These are phyloP conservation scores for Drosophila emarginata DNA, from an alignment of 2,888 invertebrate genomes.

Conservation along the genomic window DNA sequence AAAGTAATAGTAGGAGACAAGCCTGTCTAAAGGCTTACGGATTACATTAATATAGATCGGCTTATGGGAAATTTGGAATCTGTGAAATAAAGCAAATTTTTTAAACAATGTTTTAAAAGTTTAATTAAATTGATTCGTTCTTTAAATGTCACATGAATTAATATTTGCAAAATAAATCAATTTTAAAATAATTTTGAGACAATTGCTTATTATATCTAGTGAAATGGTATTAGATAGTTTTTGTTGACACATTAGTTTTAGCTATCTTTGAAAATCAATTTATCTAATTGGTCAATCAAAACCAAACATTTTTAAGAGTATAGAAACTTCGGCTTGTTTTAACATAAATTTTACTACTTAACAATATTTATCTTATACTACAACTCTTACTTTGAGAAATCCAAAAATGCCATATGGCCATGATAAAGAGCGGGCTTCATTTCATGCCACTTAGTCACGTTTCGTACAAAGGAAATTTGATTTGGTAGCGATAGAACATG, in stretches of 20 bases:
- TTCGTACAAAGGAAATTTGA: conserved; percentile 94
- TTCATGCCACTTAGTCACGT: conserved; percentile 93
- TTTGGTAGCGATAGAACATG: conserved; percentile 97
- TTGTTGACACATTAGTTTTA: too few relatives aligned
- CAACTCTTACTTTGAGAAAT: conserved; percentile 91
- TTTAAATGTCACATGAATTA: background rate
- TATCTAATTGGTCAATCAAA: too few relatives aligned
- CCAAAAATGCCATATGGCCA: conserved; percentile 97
- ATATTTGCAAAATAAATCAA: too few relatives aligned
- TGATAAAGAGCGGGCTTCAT: conserved; percentile 98
- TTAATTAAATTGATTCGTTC: background rate
- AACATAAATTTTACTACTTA: background rate
- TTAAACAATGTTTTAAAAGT: background rate
- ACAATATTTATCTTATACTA: background rate
- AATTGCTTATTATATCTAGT: too few relatives aligned
- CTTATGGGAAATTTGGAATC: conserved; percentile 90
- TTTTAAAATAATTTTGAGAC: too few relatives aligned
- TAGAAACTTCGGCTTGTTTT: background rate
- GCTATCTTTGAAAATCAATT: too few relatives aligned
- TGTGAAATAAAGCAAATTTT: conserved; percentile 78
- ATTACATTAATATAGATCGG: conserved; percentile 98
- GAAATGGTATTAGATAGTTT: too few relatives aligned
- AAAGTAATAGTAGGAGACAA: conserved; percentile 99
- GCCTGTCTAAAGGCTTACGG: conserved; percentile 95
- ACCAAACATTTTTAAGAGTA: background rate